Conservation (phyloP, 2,888 invertebrate genomes). For the Aphodius granarius region DNA sequence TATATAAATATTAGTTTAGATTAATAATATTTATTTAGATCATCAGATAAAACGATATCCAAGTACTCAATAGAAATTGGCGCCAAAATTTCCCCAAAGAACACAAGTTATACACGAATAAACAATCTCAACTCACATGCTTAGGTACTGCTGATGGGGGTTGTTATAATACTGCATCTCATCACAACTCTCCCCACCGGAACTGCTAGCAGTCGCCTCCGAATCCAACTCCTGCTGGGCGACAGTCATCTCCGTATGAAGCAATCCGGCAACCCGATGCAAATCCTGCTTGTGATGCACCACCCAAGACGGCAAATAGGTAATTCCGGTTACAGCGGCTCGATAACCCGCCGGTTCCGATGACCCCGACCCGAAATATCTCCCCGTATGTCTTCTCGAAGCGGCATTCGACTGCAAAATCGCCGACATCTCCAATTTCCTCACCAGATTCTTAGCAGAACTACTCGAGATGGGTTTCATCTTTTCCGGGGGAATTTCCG, state of each 20-base stretch:
- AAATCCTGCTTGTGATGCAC: constrained; percentile 60
- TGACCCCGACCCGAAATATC: constrained; percentile 61
- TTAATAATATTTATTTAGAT: too few relatives aligned
- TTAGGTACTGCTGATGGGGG: constrained; percentile 71
- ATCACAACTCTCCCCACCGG: constrained; percentile 93
- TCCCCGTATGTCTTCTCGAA: constrained; percentile 45
- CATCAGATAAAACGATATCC: too few relatives aligned
- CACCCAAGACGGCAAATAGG: constrained; percentile 54
- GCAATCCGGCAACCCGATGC: constrained; percentile 71
- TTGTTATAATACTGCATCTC: constrained; percentile 81
- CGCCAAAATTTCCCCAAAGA: too few relatives aligned
- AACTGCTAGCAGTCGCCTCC: constrained; percentile 92
- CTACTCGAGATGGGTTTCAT: constrained; percentile 55
- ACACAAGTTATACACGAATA: too few relatives aligned
- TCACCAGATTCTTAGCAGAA: constrained; percentile 61
- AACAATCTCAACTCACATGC: constrained; percentile 68
- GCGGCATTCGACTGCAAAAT: constrained; percentile 50
- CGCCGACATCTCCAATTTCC: constrained; percentile 57
- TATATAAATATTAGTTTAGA: too few relatives aligned
- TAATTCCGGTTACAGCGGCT: constrained; percentile 40
- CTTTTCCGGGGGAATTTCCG: constrained; percentile 22
- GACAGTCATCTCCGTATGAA: constrained; percentile 72
- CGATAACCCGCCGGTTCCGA: constrained; percentile 35
- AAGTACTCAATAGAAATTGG: too few relatives aligned
- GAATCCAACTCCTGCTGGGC: constrained; percentile 82